Base-by-base conservation (phyloP, 2,888 invertebrate species). In the Helicoverpa assulta region DNA sequence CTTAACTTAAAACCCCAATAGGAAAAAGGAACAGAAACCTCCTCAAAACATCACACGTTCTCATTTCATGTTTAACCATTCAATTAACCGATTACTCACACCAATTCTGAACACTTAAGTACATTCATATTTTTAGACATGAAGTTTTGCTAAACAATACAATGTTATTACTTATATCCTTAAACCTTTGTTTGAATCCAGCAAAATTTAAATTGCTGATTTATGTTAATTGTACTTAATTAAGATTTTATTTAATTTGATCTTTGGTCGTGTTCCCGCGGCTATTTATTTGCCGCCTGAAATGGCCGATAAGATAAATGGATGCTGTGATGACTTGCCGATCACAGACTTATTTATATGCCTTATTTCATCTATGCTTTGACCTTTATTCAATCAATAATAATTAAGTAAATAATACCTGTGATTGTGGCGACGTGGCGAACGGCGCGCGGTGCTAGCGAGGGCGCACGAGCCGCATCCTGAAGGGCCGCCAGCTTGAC, bases 401-500 rank as follows among this genome's bases (percentile, higher is more conserved):
- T 33, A 33, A 10, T 53, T n/a, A 53, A 43, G 14, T 16, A 18
- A 10, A n/a, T 33, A 66, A n/a, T 78, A 97, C 97, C 97, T 92
- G 97, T 97, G 86, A 97, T 95, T 86, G 97, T 97, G 90, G 96
- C 96, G 89, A 97, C 97, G 96, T 97, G 96, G 84, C 96, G 96
- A 86, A 95, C 94, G 85, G 90, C 90, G 93, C 96, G 94, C 94
- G 93, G 89, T 93, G 92, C 91, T 96, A 94, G 95, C 96, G 97
- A 96, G 96, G 96, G 96, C 96, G 96, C 96, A 96, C 97, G 96
- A 96, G 96, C 97, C 96, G 92, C 97, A 97, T 97, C 97, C 96
- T 97, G 97, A 95, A 97, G 96, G 97, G 97, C 97, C 97, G 97
- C 97, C 97, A 97, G 97, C 96, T 97, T 97, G 97, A 97, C 96